Evolutionary conservation across 2,888 invertebrate species (phyloP), one percentile per base, ranked within the genome.

Genomic region (Nomada fucata): DNA sequence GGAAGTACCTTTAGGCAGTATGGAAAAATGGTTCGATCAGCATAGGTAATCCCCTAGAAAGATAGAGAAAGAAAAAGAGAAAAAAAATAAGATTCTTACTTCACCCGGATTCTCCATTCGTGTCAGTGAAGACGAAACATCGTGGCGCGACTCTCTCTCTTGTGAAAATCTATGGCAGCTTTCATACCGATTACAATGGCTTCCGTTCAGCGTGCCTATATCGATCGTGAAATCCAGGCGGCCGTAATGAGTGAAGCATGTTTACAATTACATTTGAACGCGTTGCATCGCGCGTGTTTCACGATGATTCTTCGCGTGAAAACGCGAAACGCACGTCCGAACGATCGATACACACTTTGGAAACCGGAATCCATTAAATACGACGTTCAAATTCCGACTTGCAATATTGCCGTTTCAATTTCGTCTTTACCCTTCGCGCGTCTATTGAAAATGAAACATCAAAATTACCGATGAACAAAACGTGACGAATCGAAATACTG

Each of bases 91-190:
- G 53, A 67, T 77, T 82, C 71, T 55, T 55, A 68, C 59, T 74
- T 69, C 78, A 85, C 81, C 85, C 86, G 87, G 89, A 88, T 85
- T 86, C 82, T 73, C 80, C 85, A 89, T 88, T 76, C 86, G 84
- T 89, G 89, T 87, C 89, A 88, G 86, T 70, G 84, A 83, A 83
- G 83, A 89, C 83, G 88, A 87, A 86, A 89, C 85, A 76, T 88
- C 82, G 88, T 80, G 72, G 77, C 73, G 75, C 84, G 74, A 79
- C 87, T 87, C 88, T 88, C 88, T 87, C 85, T 88, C 86, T 83
- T 84, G 86, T 85, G 86, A 87, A 86, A 87, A 87, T 87, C 86
- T 83, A 86, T 73, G 83, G 72, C 83, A 85, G 77, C 87, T 87
- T 87, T 87, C 87, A 85, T 87, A 77, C 85, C 81, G 83, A 87